Base-by-base conservation (phyloP, 1,140 invertebrate species). In the Drosophila guanche region DNA sequence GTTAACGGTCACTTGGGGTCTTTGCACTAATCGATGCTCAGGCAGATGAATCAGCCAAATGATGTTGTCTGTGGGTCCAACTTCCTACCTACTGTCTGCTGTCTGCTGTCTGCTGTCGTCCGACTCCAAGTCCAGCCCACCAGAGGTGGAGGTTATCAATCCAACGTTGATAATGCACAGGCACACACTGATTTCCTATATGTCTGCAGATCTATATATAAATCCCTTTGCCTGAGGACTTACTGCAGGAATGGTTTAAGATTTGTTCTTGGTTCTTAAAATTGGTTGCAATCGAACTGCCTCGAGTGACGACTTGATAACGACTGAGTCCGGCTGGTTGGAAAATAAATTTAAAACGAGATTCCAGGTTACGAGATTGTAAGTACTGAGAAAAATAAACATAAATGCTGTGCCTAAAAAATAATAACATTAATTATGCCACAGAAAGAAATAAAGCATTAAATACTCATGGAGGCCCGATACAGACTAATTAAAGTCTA, bases 221-320 rank as follows among this genome's bases (percentile, higher is more conserved):
- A 25, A 41, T 4, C 37, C 10, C 16, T 16, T 20, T 25, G 41
- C 50, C 25, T 45, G 7, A 33, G 14, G 16, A 20, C 16, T 20
- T 20, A 1, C 16, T 41, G 63, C 14, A 51, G 22, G 47, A 60
- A 3, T 41, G 23, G 14, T 45, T 27, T 42, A 33, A 53, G 59
- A 27, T 50, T 45, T 22, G 51, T 37, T 55, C 41, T 53, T 65
- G 10, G 41, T 51, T 27, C 41, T 51, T 20, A 6, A 37, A 42
- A 16, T 29, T 29, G 46, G 51, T 48, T 54, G 8, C 22, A 62
- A 62, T 56, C 54, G 66, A 79, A 69, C 66, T 61, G 68, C 60
- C 56, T 53, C 55, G 67, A 76, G 41, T 68, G 83, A 61, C 83
- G 83, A 60, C 66, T 76, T 89, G 79, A 88, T 89, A 89, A 76